phyloP scores from a whole-genome alignment of 2,888 invertebrate species.

The Andricus quercusramuli region DNA sequence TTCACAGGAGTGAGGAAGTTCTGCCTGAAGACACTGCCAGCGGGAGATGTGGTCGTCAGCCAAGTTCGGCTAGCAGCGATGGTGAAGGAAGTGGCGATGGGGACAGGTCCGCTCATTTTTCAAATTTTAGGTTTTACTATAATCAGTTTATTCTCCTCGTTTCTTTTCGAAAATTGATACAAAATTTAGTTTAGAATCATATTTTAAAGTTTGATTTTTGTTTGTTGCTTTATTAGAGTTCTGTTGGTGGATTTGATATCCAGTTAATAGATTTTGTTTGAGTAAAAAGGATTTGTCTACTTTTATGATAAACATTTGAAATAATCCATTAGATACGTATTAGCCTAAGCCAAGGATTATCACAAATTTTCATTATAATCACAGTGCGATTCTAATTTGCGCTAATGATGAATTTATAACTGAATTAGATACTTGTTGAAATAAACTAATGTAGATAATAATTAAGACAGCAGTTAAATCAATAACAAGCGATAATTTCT shows the following conservation, averaged over 20 bases:
- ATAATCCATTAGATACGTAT: background rate
- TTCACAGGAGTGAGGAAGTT: slow-evolving; percentile 99
- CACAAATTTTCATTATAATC: background rate
- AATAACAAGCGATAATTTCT: background rate
- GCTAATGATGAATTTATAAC: too few species aligned
- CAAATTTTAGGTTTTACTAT: slow-evolving; percentile 25
- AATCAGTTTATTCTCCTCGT: slow-evolving; percentile 33
- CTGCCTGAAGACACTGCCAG: slow-evolving; percentile 87
- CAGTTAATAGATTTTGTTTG: background rate
- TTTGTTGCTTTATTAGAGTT: background rate
- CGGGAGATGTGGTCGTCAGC: slow-evolving; percentile 83
- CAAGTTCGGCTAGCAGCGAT: slow-evolving; percentile 96
- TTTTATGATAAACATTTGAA: background rate
- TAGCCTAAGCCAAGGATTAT: background rate
- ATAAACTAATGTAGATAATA: background rate
- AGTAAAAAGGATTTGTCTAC: background rate
- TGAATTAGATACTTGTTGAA: background rate
- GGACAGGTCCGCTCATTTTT: slow-evolving; percentile 85
- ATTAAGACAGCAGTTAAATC: background rate
- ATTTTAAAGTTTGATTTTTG: background rate
- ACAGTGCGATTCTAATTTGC: background rate
- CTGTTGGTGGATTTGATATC: background rate
- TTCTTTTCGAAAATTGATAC: background rate
- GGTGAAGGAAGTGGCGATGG: slow-evolving; percentile 91
- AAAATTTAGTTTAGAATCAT: background rate